Evolutionary conservation across 2,797 vertebrate species (phyloP).

Genomic region (Sebastes trivittatus): DNA sequence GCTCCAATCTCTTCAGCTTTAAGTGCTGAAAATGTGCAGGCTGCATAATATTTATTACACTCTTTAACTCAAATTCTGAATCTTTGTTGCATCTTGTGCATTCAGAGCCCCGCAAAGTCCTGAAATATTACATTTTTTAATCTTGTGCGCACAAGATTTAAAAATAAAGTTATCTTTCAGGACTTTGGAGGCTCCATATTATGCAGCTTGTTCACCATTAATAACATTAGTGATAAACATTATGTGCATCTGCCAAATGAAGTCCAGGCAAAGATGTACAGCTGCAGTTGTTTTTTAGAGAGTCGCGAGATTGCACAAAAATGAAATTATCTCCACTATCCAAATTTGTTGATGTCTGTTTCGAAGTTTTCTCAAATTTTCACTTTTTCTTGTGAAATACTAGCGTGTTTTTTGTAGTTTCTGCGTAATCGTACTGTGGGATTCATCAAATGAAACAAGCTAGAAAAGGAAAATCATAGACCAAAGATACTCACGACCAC

Average conservation of each 20-base stretch:
- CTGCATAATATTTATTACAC: not conserved
- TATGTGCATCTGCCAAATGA: not conserved
- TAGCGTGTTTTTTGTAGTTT: not conserved
- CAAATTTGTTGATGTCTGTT: not conserved
- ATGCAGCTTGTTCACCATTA: not conserved
- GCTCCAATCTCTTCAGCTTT: no score
- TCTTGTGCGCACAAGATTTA: not conserved
- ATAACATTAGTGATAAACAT: not conserved
- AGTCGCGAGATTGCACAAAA: not conserved
- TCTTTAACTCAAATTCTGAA: not conserved
- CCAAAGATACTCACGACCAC: not conserved
- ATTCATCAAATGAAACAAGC: not conserved
- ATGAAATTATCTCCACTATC: not conserved
- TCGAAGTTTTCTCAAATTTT: not conserved
- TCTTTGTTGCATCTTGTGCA: not conserved
- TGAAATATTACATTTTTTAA: not conserved
- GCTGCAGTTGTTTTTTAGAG: not conserved
- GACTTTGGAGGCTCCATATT: not conserved
- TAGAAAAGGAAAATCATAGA: not conserved
- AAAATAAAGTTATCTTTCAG: not conserved
- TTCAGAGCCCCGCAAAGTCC: not conserved
- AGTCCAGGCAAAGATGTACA: not conserved
- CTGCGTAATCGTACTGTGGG: not conserved
- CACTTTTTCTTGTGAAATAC: not conserved
- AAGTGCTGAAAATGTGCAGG: not conserved